Evolutionary conservation across 2,113 vertebrate species (phyloP), one percentile per base, ranked within the genome.

Genomic region (Nycticryphes semicollaris): DNA sequence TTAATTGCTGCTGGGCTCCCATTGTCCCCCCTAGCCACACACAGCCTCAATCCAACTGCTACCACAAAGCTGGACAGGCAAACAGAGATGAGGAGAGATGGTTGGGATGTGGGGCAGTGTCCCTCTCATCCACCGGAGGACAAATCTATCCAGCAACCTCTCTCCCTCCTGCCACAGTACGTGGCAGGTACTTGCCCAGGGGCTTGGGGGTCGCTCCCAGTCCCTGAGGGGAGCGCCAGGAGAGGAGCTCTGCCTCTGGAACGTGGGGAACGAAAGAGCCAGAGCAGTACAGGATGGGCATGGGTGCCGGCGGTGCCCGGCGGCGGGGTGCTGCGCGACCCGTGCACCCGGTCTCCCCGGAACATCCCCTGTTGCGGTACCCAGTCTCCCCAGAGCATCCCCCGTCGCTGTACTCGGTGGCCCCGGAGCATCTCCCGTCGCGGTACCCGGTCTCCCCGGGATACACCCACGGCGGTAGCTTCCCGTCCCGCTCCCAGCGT

Each of bases 91-190:
- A 63, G n/a, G 41, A 56, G 45, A 41, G 20, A 45, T 3, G 33
- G 14, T 0, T 60, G 70, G 14, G 56, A 41, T 14, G 8, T 0
- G 1, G 24, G 45, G 43, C 63, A 31, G 22, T 3, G 7, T 23
- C 45, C 39, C 48, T 48, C 51, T 35, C 35, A 67, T 5, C 39
- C 39, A 39, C 39, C 1, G 20, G 41, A 12, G 39, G 9, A 27
- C 31, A 63, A 43, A 84, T 31, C n/a, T 37, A 28, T 21, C 25
- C 48, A 68, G 62, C 56, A 59, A 10, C 60, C 50, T 76, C 39
- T 75, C 35, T 63, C 22, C 45, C 51, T 76, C 21, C 48, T 35
- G 23, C 27, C 33, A 24, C 47, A 9, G 7, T 39, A 39, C 41
- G 39, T 1, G 68, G 63, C 66, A 85, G 10, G 19, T 30, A 43